phyloP scores from a whole-genome alignment of 64 coral and sea anemone genomes.

The Dendronephthya gigantea region DNA sequence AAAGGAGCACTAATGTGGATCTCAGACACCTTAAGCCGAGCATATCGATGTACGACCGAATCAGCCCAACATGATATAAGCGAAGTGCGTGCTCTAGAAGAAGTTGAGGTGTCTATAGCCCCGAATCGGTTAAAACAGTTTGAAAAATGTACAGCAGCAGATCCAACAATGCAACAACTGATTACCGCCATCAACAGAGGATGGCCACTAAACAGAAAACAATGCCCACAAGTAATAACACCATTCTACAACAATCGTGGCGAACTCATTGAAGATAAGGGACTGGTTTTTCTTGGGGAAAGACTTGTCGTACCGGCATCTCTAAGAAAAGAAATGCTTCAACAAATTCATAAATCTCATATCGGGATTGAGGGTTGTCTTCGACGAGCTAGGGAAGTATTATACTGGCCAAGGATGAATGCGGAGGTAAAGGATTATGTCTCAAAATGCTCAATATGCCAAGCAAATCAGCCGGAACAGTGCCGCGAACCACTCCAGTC shows the following conservation, averaged over 20 bases:
- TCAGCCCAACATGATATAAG: constrained; percentile 9
- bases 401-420: too few relatives aligned
- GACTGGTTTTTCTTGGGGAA: not conserved
- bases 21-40: not conserved
- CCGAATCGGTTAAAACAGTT: not conserved
- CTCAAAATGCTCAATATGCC: too few relatives aligned
- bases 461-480: too few relatives aligned
- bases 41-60: not conserved
- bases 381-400: not conserved
- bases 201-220: not conserved
- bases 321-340: not conserved
- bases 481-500: too few relatives aligned
- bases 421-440: too few relatives aligned
- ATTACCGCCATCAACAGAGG: not conserved
- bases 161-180: too few relatives aligned
- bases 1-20: not conserved
- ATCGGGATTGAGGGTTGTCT: constrained; percentile 22
- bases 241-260: not conserved
- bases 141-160: too few relatives aligned
- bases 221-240: not conserved
- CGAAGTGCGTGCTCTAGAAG: not conserved
- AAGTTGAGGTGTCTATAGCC: not conserved
- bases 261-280: not conserved
- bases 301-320: not conserved
- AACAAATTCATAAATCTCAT: not conserved